Percentiles rank a stretch among this genome's conserved stretches.
Evolutionary conservation across 1,140 invertebrate genomes (phyloP).

Genomic region (Bombus polaris): DNA sequence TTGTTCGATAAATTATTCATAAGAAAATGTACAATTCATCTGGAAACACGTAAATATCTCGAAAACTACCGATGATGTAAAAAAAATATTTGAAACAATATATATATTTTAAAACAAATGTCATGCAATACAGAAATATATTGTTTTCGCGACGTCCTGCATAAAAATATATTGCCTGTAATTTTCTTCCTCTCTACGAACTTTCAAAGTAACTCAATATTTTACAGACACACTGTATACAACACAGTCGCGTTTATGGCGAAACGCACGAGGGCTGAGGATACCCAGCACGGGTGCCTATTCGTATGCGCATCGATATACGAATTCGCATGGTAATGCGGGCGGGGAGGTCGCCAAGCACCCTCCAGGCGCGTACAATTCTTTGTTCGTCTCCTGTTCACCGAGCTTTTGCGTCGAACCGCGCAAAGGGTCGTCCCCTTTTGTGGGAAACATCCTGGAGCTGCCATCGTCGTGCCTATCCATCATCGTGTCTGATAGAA

Average conservation of each 20-base stretch:
- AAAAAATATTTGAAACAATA: too few relatives aligned
- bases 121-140: too few relatives aligned
- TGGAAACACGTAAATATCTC: too few relatives aligned
- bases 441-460: background rate
- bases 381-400: conserved; percentile 8
- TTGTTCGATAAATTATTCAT: background rate
- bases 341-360: conserved; percentile 13
- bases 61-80: too few relatives aligned
- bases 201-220: background rate
- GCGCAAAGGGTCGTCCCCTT: background rate
- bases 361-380: conserved; percentile 36
- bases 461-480: background rate
- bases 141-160: too few relatives aligned
- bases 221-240: background rate
- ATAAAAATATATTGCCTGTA: background rate
- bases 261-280: background rate
- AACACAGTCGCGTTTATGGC: background rate
- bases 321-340: conserved; percentile 61
- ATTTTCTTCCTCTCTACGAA: background rate
- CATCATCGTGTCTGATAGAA: background rate
- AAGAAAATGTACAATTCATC: background rate
- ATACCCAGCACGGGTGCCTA: conserved; percentile 22
- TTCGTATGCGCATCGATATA: conserved; percentile 56
- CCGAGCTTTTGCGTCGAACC: background rate
- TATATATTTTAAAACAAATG: too few relatives aligned